Evolutionary conservation across 2,888 invertebrate species (phyloP).

Genomic region (Colostygia pectinataria): DNA sequence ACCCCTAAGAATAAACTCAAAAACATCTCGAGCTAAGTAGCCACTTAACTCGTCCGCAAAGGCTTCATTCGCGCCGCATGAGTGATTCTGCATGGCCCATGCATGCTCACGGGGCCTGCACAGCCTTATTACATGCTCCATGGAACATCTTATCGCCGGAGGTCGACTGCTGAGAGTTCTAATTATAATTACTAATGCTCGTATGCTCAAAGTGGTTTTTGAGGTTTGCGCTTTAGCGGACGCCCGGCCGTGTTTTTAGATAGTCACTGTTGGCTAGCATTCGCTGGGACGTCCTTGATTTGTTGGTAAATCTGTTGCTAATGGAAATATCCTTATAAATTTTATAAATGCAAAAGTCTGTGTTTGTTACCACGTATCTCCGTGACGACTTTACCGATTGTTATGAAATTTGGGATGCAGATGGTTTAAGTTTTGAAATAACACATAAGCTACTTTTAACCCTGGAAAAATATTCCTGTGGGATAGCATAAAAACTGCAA

Average conservation of each 20-base stretch:
- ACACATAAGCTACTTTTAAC: no score
- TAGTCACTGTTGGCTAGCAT: constrained; percentile 2
- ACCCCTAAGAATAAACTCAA: constrained; percentile 29
- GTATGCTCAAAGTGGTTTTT: constrained; percentile 67
- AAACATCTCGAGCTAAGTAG: constrained; percentile 41
- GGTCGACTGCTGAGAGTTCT: constrained; percentile 60
- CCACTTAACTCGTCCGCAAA: constrained; percentile 55
- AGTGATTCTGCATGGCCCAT: constrained; percentile 66
- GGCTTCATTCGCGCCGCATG: constrained; percentile 59
- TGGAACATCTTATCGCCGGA: constrained; percentile 78
- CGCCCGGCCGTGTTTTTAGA: constrained; percentile 29
- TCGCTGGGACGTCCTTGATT: no score
- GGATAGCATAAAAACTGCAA: no score
- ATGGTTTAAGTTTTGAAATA: no score
- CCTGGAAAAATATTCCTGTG: no score
- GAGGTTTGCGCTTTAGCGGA: constrained; percentile 43
- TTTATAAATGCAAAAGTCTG: no score
- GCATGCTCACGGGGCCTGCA: constrained; percentile 18
- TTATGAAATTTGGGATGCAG: no score
- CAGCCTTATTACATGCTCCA: constrained; percentile 77
- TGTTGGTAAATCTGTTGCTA: no score
- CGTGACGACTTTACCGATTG: no score
- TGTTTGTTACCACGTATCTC: no score
- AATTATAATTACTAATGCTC: constrained; percentile 79
- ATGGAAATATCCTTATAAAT: no score